Conservation (phyloP, 2,113 vertebrate species). For the Ictalurus punctatus region DNA sequence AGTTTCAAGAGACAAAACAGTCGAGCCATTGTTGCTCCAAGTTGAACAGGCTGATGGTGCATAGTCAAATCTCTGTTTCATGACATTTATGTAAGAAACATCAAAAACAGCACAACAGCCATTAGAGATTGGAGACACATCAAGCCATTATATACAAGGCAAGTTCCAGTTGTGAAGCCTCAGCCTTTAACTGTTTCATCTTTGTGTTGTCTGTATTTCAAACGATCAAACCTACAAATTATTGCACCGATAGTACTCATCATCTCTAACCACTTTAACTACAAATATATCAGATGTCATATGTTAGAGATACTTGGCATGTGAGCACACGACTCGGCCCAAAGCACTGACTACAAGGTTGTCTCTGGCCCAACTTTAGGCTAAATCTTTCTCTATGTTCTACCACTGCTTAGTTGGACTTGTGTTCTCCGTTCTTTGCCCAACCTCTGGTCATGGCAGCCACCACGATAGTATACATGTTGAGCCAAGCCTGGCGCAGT, state of each 20-base stretch:
- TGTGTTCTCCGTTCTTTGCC: constrained; percentile 74
- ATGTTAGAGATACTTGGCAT: constrained; percentile 18
- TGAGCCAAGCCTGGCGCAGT: constrained; percentile 84
- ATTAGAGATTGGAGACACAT: constrained; percentile 67
- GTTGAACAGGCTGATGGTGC: constrained; percentile 56
- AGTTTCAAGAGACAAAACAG: constrained; percentile 36
- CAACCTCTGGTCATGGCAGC: constrained; percentile 86
- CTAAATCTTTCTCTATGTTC: constrained; percentile 14
- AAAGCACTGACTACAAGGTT: background rate
- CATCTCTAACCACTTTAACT: constrained; percentile 30
- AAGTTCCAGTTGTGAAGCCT: constrained; percentile 38
- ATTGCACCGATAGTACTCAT: constrained; percentile 32
- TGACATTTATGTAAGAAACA: constrained; percentile 64
- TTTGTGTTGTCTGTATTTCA: constrained; percentile 15
- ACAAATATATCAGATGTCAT: constrained; percentile 34
- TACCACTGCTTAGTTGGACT: constrained; percentile 70
- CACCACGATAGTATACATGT: constrained; percentile 85
- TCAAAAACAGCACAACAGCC: constrained; percentile 70
- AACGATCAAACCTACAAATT: constrained; percentile 19
- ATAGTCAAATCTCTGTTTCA: constrained; percentile 63
- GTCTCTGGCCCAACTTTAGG: background rate
- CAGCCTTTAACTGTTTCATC: constrained; percentile 47
- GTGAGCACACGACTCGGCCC: constrained; percentile 16
- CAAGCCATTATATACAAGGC: constrained; percentile 70
- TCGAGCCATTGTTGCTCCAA: constrained; percentile 39